These are phyloP conservation scores for Caenorhabditis doughertyi DNA, from an alignment of 2,888 invertebrate genomes.

Conservation along the genomic window DNA sequence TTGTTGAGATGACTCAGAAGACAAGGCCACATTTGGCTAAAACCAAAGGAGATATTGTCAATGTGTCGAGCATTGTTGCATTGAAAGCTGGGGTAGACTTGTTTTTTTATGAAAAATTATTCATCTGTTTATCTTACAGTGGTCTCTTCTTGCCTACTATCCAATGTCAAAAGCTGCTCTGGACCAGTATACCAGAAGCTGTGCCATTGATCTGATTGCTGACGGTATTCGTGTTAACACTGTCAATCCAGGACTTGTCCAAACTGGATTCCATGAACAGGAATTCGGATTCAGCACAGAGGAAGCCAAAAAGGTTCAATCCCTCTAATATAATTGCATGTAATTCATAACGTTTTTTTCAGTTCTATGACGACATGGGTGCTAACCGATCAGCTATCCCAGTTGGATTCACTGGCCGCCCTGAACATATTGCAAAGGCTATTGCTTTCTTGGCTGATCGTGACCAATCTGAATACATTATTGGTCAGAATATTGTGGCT, in stretches of 20 bases:
- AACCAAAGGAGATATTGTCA: conserved; percentile 62
- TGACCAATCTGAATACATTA: conserved; percentile 27
- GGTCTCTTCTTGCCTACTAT: conserved; percentile 27
- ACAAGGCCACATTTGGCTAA: conserved; percentile 50
- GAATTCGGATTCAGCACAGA: conserved; percentile 24
- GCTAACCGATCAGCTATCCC: conserved; percentile 21
- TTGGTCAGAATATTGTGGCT: conserved; percentile 36
- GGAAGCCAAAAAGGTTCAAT: conserved; percentile 22
- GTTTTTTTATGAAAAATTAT: background rate
- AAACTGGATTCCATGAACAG: conserved; percentile 16
- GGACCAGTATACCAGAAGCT: conserved; percentile 44
- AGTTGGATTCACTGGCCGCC: conserved; percentile 21
- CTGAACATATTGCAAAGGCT: conserved; percentile 38
- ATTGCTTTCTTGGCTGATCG: conserved; percentile 42
- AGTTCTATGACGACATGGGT: conserved; percentile 22
- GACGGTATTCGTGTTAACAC: conserved; percentile 57
- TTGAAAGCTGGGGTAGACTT: conserved; percentile 27
- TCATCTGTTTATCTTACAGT: background rate
- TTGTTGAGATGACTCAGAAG: conserved; percentile 36
- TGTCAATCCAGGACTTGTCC: conserved; percentile 40
- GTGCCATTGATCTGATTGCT: conserved; percentile 44
- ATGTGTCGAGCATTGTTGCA: conserved; percentile 57
- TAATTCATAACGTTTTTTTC: background rate
- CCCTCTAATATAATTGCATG: no score
- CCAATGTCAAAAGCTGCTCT: conserved; percentile 21